Conservation (phyloP, 1,140 invertebrate species). For the Caenorhabditis latens region DNA sequence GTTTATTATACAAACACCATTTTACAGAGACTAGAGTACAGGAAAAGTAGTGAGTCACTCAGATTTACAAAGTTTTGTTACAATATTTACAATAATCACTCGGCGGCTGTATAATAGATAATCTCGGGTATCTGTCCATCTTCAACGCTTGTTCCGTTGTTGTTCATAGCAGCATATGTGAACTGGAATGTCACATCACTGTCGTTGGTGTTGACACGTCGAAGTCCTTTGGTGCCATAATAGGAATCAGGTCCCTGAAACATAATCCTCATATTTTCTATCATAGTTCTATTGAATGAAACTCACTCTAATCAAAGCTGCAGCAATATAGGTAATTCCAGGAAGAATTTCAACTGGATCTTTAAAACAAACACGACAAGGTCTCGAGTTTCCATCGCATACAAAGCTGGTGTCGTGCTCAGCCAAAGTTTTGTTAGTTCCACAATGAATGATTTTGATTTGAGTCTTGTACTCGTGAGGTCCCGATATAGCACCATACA, state of each 20-base stretch:
- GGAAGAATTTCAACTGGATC: constrained; percentile 88
- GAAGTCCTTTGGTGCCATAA: constrained; percentile 87
- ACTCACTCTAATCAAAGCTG: constrained; percentile 85
- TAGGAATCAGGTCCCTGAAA: constrained; percentile 88
- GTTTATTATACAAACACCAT: too few species aligned
- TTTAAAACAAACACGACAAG: constrained; percentile 90
- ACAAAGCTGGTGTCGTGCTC: constrained; percentile 86
- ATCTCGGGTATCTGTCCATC: constrained; percentile 92
- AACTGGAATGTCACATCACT: constrained; percentile 87
- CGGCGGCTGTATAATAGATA: constrained; percentile 82
- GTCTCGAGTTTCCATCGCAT: constrained; percentile 86
- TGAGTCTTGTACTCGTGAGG: constrained; percentile 83
- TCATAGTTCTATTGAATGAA: neutral
- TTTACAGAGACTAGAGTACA: neutral
- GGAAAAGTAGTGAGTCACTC: neutral
- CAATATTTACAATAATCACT: neutral
- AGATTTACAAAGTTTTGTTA: neutral
- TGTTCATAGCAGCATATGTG: constrained; percentile 87
- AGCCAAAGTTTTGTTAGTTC: constrained; percentile 85
- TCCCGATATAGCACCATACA: constrained; percentile 89
- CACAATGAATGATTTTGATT: constrained; percentile 83
- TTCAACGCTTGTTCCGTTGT: constrained; percentile 90
- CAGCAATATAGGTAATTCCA: constrained; percentile 87
- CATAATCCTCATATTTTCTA: constrained; percentile 40
- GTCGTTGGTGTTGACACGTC: constrained; percentile 84